Evolutionary conservation across 2,888 invertebrate species (phyloP).

Genomic region (Pammene aurita): DNA sequence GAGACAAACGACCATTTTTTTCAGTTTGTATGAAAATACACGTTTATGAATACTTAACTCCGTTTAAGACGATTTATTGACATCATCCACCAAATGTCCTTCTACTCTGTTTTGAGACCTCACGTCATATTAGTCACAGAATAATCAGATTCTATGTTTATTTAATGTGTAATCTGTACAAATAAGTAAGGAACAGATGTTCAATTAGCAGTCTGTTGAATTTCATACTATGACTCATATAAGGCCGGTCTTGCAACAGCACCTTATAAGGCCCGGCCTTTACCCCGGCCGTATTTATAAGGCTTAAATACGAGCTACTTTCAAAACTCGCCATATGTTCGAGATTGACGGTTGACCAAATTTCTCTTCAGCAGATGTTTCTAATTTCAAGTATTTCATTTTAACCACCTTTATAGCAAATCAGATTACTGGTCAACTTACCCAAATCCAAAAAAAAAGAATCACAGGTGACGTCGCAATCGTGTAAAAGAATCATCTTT

Average conservation of each 20-base stretch:
- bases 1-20: too few relatives aligned
- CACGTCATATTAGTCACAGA: conserved; percentile 46
- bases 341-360: conserved; percentile 74
- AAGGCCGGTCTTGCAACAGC: conserved; percentile 70
- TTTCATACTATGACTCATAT: conserved; percentile 76
- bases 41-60: neutral
- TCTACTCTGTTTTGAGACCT: neutral
- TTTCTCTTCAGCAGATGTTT: conserved; percentile 58
- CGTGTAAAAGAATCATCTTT: too few relatives aligned
- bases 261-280: conserved; percentile 78
- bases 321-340: conserved; percentile 80
- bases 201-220: conserved; percentile 67
- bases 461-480: neutral
- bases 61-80: neutral
- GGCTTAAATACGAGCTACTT: conserved; percentile 76
- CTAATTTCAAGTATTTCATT: neutral
- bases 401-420: neutral
- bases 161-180: conserved; percentile 49
- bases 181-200: conserved; percentile 68
- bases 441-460: neutral
- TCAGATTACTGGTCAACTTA: neutral
- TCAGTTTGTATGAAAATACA: too few relatives aligned
- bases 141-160: conserved; percentile 42
- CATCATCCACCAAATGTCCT: neutral
- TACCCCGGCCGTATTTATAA: conserved; percentile 76